Conservation (phyloP, 2,113 vertebrate genomes). For the Fregata magnificens region DNA sequence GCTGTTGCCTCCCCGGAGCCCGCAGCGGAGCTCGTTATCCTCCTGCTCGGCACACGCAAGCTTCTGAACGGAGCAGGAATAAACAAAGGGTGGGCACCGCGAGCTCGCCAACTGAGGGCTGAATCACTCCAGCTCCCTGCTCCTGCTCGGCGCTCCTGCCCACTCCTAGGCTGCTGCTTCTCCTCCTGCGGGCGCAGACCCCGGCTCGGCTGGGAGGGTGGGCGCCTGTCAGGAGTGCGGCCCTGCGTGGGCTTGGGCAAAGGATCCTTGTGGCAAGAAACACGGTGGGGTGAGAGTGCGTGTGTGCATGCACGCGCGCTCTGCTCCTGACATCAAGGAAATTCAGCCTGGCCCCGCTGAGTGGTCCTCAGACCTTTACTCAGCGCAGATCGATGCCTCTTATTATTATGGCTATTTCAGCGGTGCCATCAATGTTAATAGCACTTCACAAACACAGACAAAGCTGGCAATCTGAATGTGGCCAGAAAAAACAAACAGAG, state of each 20-base stretch:
- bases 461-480: background rate
- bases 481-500: background rate
- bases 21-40: background rate
- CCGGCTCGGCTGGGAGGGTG: background rate
- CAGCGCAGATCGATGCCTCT: background rate
- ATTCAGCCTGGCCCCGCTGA: background rate
- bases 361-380: conserved; percentile 1
- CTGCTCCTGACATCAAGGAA: background rate
- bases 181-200: background rate
- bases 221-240: background rate
- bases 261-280: background rate
- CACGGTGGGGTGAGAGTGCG: accelerated
- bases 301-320: accelerated
- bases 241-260: background rate
- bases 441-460: conserved; percentile 31
- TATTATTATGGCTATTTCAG: background rate
- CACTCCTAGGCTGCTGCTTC: background rate
- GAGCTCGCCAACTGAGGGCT: background rate
- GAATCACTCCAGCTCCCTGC: background rate
- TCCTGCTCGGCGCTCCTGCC: background rate
- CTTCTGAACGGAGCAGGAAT: background rate
- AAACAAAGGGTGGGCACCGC: background rate
- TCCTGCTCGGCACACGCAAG: background rate
- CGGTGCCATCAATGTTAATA: conserved; percentile 16
- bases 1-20: background rate